These are phyloP conservation scores for Chromis chromis DNA, from an alignment of 2,797 vertebrate genomes.

Conservation along the genomic window DNA sequence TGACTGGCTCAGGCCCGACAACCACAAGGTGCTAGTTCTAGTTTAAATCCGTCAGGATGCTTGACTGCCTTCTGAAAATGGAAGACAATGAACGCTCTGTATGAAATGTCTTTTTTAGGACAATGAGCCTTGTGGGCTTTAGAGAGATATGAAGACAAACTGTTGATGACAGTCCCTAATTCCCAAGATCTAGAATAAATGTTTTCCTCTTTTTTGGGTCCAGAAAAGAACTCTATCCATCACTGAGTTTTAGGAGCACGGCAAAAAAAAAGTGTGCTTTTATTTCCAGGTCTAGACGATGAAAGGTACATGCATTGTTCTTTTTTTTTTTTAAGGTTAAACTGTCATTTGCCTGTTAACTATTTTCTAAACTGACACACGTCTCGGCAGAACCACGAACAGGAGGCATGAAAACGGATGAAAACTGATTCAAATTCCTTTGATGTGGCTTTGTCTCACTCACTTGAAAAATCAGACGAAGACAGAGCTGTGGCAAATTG, in stretches of 20 bases:
- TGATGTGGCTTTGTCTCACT: conserved; percentile 73
- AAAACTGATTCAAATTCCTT: conserved; percentile 73
- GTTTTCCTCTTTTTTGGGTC: conserved; percentile 61
- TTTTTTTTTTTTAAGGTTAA: conserved; percentile 35
- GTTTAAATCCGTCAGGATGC: conserved; percentile 52
- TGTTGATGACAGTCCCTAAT: conserved; percentile 71
- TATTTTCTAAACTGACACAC: conserved; percentile 43
- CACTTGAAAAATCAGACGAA: conserved; percentile 61
- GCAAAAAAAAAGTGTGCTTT: conserved; percentile 8
- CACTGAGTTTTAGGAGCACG: conserved; percentile 53
- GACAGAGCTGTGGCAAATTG: conserved; percentile 74
- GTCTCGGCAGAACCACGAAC: conserved; percentile 49
- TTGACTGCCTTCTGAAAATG: conserved; percentile 59
- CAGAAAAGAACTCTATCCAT: conserved; percentile 63
- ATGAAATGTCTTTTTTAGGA: conserved; percentile 75
- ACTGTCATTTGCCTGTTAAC: conserved; percentile 23
- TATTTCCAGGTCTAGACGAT: conserved; percentile 45
- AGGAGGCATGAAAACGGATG: conserved; percentile 17
- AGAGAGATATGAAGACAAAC: conserved; percentile 70
- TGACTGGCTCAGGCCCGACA: no score
- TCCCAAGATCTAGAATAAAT: conserved; percentile 74
- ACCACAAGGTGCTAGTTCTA: no score
- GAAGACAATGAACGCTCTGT: conserved; percentile 54
- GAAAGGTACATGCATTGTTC: conserved; percentile 36
- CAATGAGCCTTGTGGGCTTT: conserved; percentile 76